Evolutionary conservation across 2,113 vertebrate genomes (phyloP).

Genomic region (Empidonax traillii): DNA sequence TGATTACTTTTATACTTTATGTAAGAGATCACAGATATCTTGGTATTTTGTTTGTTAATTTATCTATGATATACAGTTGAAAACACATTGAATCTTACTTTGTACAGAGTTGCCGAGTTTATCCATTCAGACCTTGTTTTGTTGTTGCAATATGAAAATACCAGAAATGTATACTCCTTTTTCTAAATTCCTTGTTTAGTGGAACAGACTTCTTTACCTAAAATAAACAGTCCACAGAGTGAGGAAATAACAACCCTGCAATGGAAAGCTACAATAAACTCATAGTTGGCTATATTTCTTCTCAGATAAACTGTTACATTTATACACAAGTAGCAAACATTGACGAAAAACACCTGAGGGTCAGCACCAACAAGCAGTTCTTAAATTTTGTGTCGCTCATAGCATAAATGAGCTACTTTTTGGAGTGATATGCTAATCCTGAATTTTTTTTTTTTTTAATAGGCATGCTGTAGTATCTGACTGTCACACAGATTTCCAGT

Average conservation of each 20-base stretch:
- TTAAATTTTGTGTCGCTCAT: background rate
- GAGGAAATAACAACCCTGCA: constrained; percentile 21
- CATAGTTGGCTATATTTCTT: background rate
- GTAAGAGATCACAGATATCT: background rate
- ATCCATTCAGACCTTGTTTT: background rate
- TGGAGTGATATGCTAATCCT: background rate
- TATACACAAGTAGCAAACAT: background rate
- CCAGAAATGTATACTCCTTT: background rate
- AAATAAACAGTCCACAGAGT: background rate
- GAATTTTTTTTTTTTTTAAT: background rate
- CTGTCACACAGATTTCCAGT: background rate
- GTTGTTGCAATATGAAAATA: background rate
- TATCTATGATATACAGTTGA: background rate
- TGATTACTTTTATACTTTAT: background rate
- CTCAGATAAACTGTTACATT: background rate
- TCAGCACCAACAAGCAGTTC: background rate
- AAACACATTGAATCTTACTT: background rate
- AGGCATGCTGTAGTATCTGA: background rate
- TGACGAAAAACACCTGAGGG: background rate
- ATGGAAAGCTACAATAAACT: background rate
- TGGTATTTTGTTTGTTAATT: background rate
- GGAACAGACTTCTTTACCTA: background rate
- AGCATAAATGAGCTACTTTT: background rate
- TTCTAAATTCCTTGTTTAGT: background rate
- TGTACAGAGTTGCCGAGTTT: background rate